Evolutionary conservation across 2,888 invertebrate genomes (phyloP), one percentile per base, ranked within the genome.

Genomic region (Drosophila mercatorum): DNA sequence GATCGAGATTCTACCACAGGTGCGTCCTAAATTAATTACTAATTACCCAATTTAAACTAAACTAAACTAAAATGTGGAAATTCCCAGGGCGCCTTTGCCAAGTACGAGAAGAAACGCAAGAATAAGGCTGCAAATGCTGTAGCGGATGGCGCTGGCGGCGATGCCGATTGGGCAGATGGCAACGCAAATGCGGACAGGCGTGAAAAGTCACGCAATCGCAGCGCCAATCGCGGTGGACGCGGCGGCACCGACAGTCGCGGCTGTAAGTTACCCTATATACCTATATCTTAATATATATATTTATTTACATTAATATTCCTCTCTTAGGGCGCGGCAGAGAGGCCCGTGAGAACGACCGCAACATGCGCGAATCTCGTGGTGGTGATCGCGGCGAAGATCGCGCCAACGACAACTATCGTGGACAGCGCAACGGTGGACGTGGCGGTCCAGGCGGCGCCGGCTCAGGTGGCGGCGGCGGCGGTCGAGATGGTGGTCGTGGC

Each of bases 71-170:
- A 17, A 17, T 17, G 17, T 22, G 1, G 1, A 22, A 22, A 57
- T 10, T 67, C 34, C 1, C 92, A 96, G 95, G 95, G 96, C 88
- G 96, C 97, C 91, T 97, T 97, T 97, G 97, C 96, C 91, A 96
- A 96, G 70, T 95, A 94, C 64, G 96, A 97, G 78, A 97, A 97
- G 94, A 97, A 97, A 94, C 97, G 97, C 94, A 97, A 97, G 93
- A 96, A 95, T 91, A 94, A 95, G 89, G 95, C 96, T 67, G 94
- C 95, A 40, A 94, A 94, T 80, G 93, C 94, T 74, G 93, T 94
- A 74, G 93, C 93, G 73, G 94, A 94, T 84, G 93, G 93, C 43
- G 84, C 80, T 11, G 88, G 80, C 28, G 94, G 94, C 78, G 94
- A 94, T 57, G 94, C 90, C 64, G 93, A 92, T 47, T 92, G 91